A percentile compares a stretch with the other conserved stretches of the same genome.
These are phyloP conservation scores for Habroteleia sp. DNA, from an alignment of 2,888 invertebrate genomes.

Conservation along the genomic window DNA sequence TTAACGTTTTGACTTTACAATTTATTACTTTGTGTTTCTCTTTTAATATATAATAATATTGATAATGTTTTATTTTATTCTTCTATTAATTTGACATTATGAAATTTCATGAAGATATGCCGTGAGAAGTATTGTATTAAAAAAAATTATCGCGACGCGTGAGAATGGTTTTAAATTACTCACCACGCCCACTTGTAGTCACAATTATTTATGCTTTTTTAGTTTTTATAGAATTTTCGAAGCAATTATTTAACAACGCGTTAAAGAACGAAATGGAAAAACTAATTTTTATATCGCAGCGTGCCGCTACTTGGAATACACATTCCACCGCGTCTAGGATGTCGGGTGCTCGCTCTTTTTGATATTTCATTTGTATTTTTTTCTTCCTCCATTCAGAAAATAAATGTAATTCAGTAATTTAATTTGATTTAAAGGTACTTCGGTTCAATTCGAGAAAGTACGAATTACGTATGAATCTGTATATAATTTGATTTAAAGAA, in stretches of 20 bases:
- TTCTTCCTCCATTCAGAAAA: slow-evolving; percentile 1
- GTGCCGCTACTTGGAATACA: slow-evolving; percentile 71
- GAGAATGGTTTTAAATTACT: slow-evolving; percentile 61
- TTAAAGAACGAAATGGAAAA: slow-evolving; percentile 44
- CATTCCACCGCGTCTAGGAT: slow-evolving; percentile 67
- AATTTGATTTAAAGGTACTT: not conserved
- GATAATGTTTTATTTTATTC: slow-evolving; percentile 31
- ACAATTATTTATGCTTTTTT: slow-evolving; percentile 32
- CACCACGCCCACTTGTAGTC: slow-evolving; percentile 59
- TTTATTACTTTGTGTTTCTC: slow-evolving; percentile 44
- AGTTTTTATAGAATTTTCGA: slow-evolving; percentile 24
- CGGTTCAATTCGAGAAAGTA: not conserved
- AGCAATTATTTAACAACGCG: slow-evolving; percentile 39
- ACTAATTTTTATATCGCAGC: slow-evolving; percentile 64
- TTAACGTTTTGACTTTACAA: slow-evolving; percentile 48
- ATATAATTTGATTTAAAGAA: slow-evolving; percentile 20
- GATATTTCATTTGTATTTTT: not conserved
- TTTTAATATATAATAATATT: slow-evolving; percentile 52
- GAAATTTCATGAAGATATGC: slow-evolving; percentile 80
- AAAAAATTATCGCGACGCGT: slow-evolving; percentile 71
- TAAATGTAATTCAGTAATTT: slow-evolving; percentile 10
- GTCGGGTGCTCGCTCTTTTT: slow-evolving; percentile 53
- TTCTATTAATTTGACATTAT: slow-evolving; percentile 72
- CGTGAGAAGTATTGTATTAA: slow-evolving; percentile 53
- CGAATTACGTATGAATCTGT: slow-evolving; percentile 3